A percentile compares a stretch with the other conserved stretches of the same genome.
Conservation (phyloP, 1,140 invertebrate genomes). For the Chionoecetes opilio region DNA sequence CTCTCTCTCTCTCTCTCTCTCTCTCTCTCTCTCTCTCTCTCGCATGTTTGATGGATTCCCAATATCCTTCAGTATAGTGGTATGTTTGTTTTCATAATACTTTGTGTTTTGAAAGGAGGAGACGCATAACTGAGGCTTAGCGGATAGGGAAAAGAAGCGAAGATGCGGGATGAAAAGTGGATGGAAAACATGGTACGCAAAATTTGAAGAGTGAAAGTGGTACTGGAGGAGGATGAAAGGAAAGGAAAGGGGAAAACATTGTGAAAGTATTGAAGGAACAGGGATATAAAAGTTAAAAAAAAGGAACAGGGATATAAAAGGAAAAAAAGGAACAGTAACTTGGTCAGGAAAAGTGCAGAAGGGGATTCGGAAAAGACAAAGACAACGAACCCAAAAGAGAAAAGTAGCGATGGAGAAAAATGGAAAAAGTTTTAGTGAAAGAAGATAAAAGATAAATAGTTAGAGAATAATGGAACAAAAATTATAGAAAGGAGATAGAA, state of each 20-base stretch:
- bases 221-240: background rate
- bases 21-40: slow-evolving; percentile 27
- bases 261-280: background rate
- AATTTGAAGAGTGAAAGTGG: too few species aligned
- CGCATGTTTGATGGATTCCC: background rate
- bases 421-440: background rate
- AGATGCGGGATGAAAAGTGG: background rate
- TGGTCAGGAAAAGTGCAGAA: too few species aligned
- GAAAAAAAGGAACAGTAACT: background rate
- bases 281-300: background rate
- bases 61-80: background rate
- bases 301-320: background rate
- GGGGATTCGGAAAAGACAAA: background rate
- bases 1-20: slow-evolving; percentile 27
- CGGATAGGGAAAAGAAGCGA: too few species aligned
- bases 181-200: background rate
- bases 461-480: too few species aligned
- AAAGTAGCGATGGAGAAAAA: background rate
- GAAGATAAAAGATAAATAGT: too few species aligned
- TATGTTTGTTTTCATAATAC: slow-evolving; percentile 12
- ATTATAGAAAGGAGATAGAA: too few species aligned
- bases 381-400: background rate
- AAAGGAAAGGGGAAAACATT: background rate
- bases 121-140: too few species aligned
- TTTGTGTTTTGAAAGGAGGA: background rate